Evolutionary conservation across 2,888 invertebrate species (phyloP).

Genomic region (Perithous albicinctus): DNA sequence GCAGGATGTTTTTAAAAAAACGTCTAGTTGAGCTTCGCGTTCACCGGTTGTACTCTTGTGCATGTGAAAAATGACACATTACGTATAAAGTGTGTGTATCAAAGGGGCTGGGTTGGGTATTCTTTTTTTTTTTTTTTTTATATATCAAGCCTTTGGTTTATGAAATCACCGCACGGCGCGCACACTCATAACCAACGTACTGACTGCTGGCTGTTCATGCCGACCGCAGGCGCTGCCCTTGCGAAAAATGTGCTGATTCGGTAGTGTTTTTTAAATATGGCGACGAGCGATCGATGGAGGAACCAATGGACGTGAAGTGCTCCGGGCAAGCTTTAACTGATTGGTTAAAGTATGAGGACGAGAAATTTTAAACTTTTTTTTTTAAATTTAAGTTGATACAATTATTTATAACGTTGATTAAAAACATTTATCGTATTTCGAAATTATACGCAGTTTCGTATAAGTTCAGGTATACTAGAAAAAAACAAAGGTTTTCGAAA

Average conservation of each 20-base stretch:
- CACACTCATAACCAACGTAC: not conserved
- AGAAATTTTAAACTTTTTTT: not conserved
- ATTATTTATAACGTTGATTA: too few species aligned
- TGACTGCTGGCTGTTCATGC: not conserved
- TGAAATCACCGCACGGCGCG: conserved; percentile 31
- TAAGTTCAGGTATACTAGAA: too few species aligned
- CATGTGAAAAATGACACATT: conserved; percentile 77
- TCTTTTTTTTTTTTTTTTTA: too few species aligned
- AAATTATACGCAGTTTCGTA: too few species aligned
- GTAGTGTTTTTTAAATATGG: not conserved
- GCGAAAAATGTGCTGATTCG: conserved; percentile 26
- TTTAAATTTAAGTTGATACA: too few species aligned
- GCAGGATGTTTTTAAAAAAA: conserved; percentile 6
- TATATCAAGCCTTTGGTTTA: conserved; percentile 26
- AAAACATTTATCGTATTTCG: too few species aligned
- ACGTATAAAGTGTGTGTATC: conserved; percentile 67
- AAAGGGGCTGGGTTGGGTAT: conserved; percentile 69
- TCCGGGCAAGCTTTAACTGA: not conserved
- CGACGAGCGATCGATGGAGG: not conserved
- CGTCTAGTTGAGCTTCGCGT: conserved; percentile 33
- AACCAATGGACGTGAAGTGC: not conserved
- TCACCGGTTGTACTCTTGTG: conserved; percentile 60
- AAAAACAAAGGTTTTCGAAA: too few species aligned
- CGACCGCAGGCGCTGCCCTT: too few species aligned
- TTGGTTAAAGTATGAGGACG: not conserved